Evolutionary conservation across 2,113 vertebrate genomes (phyloP), one percentile per base, ranked within the genome.

Genomic region (Garra rufa): DNA sequence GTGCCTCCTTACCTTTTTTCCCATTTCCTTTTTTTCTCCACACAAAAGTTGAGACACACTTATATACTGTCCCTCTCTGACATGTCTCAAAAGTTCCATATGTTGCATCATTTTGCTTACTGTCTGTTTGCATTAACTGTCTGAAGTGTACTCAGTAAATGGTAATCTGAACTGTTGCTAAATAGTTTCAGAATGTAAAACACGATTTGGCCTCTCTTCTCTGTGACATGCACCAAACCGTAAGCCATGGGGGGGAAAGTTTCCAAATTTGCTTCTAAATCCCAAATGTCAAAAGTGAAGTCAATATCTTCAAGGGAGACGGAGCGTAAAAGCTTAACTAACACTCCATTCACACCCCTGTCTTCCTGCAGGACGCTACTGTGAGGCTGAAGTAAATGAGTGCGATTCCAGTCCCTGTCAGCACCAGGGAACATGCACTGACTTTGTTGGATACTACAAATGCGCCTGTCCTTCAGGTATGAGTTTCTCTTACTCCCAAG

Each of bases 401-500:
- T 96, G 96, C 71, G 76, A 24, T 38, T 94, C 90, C 73, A 92
- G 65, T 74, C 93, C 92, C 24, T 96, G 96, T 91, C 92, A 92
- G 88, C 93, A 96, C 88, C 92, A 92, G 69, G 95, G 95, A 83
- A 93, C 91, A 2, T 97, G 95, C 81, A 69, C 79, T 26, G 91
- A 91, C 83, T 89, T 91, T 78, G 82, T 89, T 41, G 93, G 92
- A 59, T 71, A 86, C 88, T 95, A 95, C 75, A 76, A 89, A 28
- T 97, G 96, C 74, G 88, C 10, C 11, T 97, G 95, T 88, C 95
- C 91, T 65, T 14, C 86, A 92, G 96, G 96, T 96, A 90, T 85
- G 90, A 85, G 3, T 67, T 17, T 43, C 17, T 50, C 26, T 21
- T 46, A 44, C 46, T 67, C 44, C 24, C 6, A 71, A 63, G 70